These are phyloP conservation scores for Pseudanteris insignis DNA, from an alignment of 2,888 invertebrate species.

Conservation along the genomic window DNA sequence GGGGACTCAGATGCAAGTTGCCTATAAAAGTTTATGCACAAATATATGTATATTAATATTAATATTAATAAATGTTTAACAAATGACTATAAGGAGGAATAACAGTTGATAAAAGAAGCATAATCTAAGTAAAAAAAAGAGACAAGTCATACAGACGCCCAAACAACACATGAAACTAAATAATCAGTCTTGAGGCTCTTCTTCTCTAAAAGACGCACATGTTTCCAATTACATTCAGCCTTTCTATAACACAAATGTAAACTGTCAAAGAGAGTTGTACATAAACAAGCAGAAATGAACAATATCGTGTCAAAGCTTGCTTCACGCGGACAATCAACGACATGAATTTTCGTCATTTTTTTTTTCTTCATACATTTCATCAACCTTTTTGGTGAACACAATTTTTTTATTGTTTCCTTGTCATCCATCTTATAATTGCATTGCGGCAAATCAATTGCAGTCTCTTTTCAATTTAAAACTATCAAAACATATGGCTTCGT, in stretches of 20 bases:
- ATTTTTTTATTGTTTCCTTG: too few species aligned
- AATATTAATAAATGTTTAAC: background rate
- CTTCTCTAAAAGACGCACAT: conserved; percentile 40
- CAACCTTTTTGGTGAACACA: too few species aligned
- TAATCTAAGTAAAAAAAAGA: conserved; percentile 38
- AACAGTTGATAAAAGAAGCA: conserved; percentile 3
- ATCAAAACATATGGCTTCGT: conserved; percentile 18
- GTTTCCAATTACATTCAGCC: conserved; percentile 38
- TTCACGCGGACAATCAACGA: too few species aligned
- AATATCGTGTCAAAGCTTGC: too few species aligned
- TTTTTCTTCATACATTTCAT: background rate
- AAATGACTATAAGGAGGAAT: conserved; percentile 6
- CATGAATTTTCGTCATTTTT: conserved; percentile 24
- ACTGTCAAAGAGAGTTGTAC: conserved; percentile 23
- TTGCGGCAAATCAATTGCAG: conserved; percentile 18
- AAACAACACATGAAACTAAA: conserved; percentile 43
- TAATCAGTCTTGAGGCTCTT: conserved; percentile 44
- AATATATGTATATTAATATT: too few species aligned
- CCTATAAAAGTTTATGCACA: too few species aligned
- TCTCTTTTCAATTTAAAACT: conserved; percentile 31
- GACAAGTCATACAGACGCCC: conserved; percentile 37
- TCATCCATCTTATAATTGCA: conserved; percentile 14
- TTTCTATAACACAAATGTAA: conserved; percentile 41
- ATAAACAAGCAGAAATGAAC: conserved; percentile 28
- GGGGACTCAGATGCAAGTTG: too few species aligned